Conservation (phyloP, 2,113 vertebrate genomes). For the Alces alces region DNA sequence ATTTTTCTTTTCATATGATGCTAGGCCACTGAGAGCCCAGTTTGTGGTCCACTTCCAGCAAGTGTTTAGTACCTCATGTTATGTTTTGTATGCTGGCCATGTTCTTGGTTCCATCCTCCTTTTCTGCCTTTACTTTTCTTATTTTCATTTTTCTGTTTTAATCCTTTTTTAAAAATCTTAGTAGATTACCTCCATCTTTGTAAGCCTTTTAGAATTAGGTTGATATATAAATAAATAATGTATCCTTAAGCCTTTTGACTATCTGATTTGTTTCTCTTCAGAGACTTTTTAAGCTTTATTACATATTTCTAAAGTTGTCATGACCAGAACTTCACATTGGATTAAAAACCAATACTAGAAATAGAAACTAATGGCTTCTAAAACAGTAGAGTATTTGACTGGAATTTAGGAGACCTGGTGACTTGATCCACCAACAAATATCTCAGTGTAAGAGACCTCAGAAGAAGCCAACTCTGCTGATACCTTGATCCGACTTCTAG, state of each 20-base stretch:
- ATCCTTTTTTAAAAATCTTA: background rate
- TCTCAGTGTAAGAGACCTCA: background rate
- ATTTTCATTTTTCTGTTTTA: conserved; percentile 47
- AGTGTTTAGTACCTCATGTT: conserved; percentile 9
- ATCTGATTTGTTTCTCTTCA: conserved; percentile 48
- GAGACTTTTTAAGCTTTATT: background rate
- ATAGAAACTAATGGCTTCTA: conserved; percentile 24
- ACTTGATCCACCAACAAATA: background rate
- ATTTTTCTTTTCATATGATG: conserved; percentile 32
- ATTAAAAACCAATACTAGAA: conserved; percentile 30
- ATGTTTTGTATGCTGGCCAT: background rate
- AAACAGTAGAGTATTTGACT: conserved; percentile 11
- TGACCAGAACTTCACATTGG: background rate
- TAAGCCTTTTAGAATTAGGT: conserved; percentile 30
- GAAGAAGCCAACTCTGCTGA: background rate
- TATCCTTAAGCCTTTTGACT: conserved; percentile 22
- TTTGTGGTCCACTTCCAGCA: background rate
- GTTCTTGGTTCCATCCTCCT: conserved; percentile 11
- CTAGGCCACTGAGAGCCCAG: background rate
- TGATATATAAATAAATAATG: conserved; percentile 41
- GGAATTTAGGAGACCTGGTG: background rate
- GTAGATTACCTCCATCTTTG: conserved; percentile 32
- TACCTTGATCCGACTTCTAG: background rate
- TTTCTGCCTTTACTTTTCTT: conserved; percentile 34
- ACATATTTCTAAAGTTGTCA: background rate